Base-by-base conservation (phyloP, 2,113 vertebrate species). In the Marcusenius ussheri region DNA sequence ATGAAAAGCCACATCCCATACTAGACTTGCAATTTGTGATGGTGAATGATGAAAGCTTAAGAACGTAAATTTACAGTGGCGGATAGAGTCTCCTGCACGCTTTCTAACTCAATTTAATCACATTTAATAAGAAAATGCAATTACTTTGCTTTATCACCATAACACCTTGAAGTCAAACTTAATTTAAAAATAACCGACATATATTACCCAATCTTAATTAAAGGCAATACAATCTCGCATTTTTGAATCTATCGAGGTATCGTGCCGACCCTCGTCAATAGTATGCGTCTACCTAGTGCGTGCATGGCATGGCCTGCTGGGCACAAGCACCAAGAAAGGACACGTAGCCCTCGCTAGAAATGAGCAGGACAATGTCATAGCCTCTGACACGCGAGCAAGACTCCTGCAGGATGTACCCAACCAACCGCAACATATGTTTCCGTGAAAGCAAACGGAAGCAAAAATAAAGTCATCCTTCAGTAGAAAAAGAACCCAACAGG, bases 401-500 rank as follows among this genome's bases (percentile, higher is more conserved):
- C 46, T 51, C 15, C 35, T 9, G 24, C 84, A 24, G 3, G 2
- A n/a, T 11, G 2, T 3, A 15, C 42, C 56, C 9, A 47, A 87
- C 21, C 19, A 50, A 77, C 35, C 2, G 13, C 58, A 35, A 45
- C 50, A 17, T 39, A 27, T 13, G 24, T 50, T 49, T 86, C 42
- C 5, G 1, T 15, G 47, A 50, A 49, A 19, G 31, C 49, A 15
- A 49, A 87, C 27, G 15, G 66, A 89, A 83, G 42, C 53, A 53
- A 45, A 58, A 39, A 15, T 42, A 89, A 3, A 90, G 13, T 51
- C 56, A 88, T 42, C 47, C 31, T 47, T 27, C 74, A 13, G 39
- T 8, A 80, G 74, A 62, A n/a, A 19, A 35, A 7, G 62, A 70
- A 70, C 51, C 93, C 93, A 93, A 90, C 91, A 92, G 83, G 91